Evolutionary conservation across 2,113 vertebrate species (phyloP).

Genomic region (Labrus mixtus): DNA sequence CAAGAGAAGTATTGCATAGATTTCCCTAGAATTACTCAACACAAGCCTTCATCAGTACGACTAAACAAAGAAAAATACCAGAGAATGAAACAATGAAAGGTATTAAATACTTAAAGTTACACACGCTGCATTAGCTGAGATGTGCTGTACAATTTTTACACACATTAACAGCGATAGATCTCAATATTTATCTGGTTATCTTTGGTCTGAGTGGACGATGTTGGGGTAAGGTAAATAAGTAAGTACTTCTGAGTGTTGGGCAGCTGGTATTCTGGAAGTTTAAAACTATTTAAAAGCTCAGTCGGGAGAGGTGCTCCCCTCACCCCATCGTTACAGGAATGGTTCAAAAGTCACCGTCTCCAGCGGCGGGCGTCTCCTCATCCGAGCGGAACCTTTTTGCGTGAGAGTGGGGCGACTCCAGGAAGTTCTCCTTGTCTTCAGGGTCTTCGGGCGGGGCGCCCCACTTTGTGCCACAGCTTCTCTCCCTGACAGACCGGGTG

Average conservation of each 20-base stretch:
- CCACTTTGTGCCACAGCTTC: constrained; percentile 80
- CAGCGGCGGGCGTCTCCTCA: constrained; percentile 74
- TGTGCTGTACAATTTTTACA: constrained; percentile 22
- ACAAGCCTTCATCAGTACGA: constrained; percentile 21
- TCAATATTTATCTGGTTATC: constrained; percentile 65
- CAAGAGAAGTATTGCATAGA: constrained; percentile 64
- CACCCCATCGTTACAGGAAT: background rate
- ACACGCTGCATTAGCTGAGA: constrained; percentile 38
- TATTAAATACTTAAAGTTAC: constrained; percentile 65
- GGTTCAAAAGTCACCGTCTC: constrained; percentile 71
- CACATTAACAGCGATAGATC: constrained; percentile 21
- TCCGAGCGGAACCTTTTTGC: constrained; percentile 91
- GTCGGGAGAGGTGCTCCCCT: background rate
- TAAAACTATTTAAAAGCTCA: constrained; percentile 67
- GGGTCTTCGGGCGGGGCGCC: constrained; percentile 80
- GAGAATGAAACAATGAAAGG: constrained; percentile 14
- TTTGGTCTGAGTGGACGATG: constrained; percentile 69
- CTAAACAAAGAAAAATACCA: constrained; percentile 23
- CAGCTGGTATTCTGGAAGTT: constrained; percentile 44
- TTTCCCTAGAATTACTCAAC: constrained; percentile 30
- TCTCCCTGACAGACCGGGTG: constrained; percentile 77
- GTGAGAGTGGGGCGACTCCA: constrained; percentile 85
- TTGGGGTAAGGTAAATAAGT: constrained; percentile 22
- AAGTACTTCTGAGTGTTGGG: constrained; percentile 19
- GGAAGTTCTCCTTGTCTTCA: constrained; percentile 95